Evolutionary conservation across 2,113 vertebrate genomes (phyloP).

Genomic region (Tychaedon coryphoeus): DNA sequence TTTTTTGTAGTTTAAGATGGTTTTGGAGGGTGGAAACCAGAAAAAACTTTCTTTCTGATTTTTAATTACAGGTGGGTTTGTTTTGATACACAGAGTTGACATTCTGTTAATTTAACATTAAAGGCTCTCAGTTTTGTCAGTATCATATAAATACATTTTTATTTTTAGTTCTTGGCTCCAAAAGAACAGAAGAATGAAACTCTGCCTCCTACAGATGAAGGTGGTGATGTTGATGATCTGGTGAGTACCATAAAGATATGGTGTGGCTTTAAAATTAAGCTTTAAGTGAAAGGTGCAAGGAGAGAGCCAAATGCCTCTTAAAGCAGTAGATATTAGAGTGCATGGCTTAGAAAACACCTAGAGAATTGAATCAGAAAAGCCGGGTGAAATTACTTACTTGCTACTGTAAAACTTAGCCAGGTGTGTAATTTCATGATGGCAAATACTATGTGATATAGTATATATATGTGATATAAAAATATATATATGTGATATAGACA

Average conservation of each 20-base stretch:
- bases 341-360: not conserved
- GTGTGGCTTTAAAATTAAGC: not conserved
- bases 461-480: not conserved
- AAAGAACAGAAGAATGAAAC: conserved; percentile 73
- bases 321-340: not conserved
- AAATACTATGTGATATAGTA: not conserved
- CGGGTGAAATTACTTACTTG: not conserved
- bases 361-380: not conserved
- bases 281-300: not conserved
- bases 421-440: conserved; percentile 31
- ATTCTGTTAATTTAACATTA: not conserved
- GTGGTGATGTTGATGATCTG: conserved; percentile 92
- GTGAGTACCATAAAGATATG: conserved; percentile 67
- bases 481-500: not conserved
- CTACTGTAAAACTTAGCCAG: conserved; percentile 5
- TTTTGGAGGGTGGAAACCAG: not conserved
- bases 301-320: not conserved
- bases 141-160: not conserved
- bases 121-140: not conserved
- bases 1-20: not conserved
- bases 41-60: not conserved
- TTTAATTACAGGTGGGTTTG: not conserved
- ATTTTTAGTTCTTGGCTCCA: conserved; percentile 81
- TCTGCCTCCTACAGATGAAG: conserved; percentile 69
- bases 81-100: not conserved